Evolutionary conservation across 2,888 invertebrate species (phyloP).

Genomic region (Tenthredo notha): DNA sequence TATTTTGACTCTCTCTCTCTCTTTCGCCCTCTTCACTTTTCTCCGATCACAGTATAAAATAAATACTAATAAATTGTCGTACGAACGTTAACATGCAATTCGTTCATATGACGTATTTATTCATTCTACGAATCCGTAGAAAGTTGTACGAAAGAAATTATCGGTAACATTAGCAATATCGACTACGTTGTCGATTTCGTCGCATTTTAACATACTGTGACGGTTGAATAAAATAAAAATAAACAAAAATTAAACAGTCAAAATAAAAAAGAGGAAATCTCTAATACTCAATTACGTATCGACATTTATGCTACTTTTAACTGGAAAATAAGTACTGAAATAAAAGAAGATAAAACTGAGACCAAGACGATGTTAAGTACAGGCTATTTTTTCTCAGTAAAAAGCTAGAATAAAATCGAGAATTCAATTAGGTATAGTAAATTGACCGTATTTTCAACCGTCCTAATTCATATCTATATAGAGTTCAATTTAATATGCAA

Average conservation of each 20-base stretch:
- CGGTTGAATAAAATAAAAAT: neutral
- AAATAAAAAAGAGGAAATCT: neutral
- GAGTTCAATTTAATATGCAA: neutral
- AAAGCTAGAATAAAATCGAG: neutral
- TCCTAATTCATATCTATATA: neutral
- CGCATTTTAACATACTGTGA: neutral
- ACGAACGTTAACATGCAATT: neutral
- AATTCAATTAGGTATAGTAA: neutral
- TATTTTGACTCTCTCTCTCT: neutral
- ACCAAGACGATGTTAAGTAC: neutral
- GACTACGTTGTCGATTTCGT: neutral
- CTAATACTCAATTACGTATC: neutral
- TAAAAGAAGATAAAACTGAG: neutral
- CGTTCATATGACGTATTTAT: neutral
- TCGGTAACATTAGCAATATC: slow-evolving; percentile 15
- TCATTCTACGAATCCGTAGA: neutral
- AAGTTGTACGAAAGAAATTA: neutral
- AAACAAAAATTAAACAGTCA: neutral
- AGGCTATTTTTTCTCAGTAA: neutral
- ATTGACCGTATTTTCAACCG: neutral
- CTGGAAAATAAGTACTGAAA: neutral
- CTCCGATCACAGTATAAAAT: slow-evolving; percentile 30
- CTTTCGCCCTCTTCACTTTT: neutral
- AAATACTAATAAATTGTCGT: slow-evolving; percentile 27
- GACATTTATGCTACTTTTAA: neutral